A percentile compares a stretch with the other conserved stretches of the same genome.
Evolutionary conservation across 2,888 invertebrate species (phyloP).

Genomic region (Meta bourneti): DNA sequence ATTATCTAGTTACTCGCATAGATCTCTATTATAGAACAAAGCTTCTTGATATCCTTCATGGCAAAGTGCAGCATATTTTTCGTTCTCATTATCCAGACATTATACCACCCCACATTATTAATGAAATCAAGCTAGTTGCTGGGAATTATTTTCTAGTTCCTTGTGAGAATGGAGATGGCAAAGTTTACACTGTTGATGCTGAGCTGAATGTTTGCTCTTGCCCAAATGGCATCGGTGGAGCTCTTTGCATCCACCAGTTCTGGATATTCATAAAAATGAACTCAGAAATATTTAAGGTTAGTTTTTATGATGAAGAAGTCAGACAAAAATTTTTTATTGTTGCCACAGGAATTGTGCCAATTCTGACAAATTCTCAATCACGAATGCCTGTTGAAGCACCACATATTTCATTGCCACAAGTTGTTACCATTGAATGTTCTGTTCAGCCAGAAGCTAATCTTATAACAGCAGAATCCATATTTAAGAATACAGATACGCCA

Average conservation of each 20-base stretch:
- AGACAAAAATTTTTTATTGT: conserved; percentile 37
- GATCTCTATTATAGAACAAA: conserved; percentile 52
- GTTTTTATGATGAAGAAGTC: conserved; percentile 27
- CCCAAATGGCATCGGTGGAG: conserved; percentile 43
- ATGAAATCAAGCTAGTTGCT: conserved; percentile 54
- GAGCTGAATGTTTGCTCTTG: conserved; percentile 67
- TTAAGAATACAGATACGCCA: not conserved
- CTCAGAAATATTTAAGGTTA: conserved; percentile 50
- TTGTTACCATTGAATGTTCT: not conserved
- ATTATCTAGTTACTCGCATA: conserved; percentile 56
- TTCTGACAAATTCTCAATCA: not conserved
- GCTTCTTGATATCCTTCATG: conserved; percentile 42
- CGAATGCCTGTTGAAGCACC: not conserved
- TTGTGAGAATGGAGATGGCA: conserved; percentile 36
- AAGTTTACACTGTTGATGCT: conserved; percentile 51
- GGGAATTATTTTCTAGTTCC: conserved; percentile 67
- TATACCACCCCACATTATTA: conserved; percentile 31
- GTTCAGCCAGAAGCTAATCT: not conserved
- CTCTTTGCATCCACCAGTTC: conserved; percentile 58
- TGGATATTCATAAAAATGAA: conserved; percentile 57
- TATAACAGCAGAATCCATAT: not conserved
- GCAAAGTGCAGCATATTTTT: conserved; percentile 29
- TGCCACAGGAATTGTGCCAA: conserved; percentile 16
- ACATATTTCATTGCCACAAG: not conserved
- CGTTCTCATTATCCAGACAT: conserved; percentile 26